Evolutionary conservation across 1,140 invertebrate species (phyloP), one percentile per base, ranked within the genome.

Genomic region (Microplitis demolitor): DNA sequence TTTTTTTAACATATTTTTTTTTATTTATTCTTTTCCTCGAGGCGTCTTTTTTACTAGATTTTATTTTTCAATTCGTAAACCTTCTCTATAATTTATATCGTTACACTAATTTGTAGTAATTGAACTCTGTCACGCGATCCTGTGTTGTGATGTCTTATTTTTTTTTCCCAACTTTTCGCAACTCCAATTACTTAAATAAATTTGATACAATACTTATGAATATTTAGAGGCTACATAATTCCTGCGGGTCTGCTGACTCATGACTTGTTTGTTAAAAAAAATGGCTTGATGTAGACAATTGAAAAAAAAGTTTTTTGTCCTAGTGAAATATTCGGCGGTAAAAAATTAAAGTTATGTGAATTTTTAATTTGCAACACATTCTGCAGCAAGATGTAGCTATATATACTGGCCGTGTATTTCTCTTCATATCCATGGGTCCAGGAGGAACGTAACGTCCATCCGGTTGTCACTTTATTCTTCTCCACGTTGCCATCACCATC

Each of bases 391-490:
- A 45, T 45, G 39, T 45, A 45, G 6, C 39, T 56, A 56, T 56
- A 56, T 56, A 56, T 45, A 9, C 11, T 45, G 11, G 6, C 11
- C 11, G 39, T 45, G 5, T 45, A 45, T 45, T 45, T 54, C 16
- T 54, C n/a, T 54, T 54, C 3, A 54, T n/a, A 54, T 14, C 63
- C 9, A 16, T 51, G 33, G 14, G 51, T 11, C 34, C 66, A 34
- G 50, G 54, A 67, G 51, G 33, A 67, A 56, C 66, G 51, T 54
- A 70, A 72, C 56, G 74, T 75, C 74, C 37, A 56, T 76, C 58
- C 67, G 56, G 63, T 76, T 73, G 70, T 76, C 66, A 70, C 66
- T 76, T 70, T 76, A 66, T 76, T 70, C 37, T n/a, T 50, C 24
- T 24, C 24, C 24, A 24, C 24, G 24, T 24, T 24, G 24, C 24